phyloP scores from a whole-genome alignment of 2,888 invertebrate genomes.

The Molanna angustata region DNA sequence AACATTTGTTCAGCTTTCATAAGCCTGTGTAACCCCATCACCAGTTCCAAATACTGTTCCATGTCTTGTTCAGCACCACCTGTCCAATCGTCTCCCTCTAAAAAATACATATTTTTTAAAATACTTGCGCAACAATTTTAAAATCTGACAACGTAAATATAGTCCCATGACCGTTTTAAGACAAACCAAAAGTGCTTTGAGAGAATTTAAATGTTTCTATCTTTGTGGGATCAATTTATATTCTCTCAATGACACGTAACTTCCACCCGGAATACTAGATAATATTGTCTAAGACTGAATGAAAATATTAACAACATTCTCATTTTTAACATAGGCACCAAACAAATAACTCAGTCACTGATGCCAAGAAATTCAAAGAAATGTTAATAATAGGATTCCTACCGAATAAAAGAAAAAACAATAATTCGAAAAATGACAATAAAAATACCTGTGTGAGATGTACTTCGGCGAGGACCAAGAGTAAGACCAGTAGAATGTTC shows the following conservation, averaged over 20 bases:
- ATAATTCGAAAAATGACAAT: not conserved
- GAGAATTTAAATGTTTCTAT: too few relatives aligned
- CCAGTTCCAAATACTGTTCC: conserved; percentile 78
- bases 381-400: too few relatives aligned
- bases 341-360: not conserved
- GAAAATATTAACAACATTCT: too few relatives aligned
- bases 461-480: conserved; percentile 63
- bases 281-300: too few relatives aligned
- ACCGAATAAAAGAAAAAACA: conserved; percentile 2
- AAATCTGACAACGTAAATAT: too few relatives aligned
- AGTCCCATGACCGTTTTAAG: too few relatives aligned
- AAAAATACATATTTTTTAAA: not conserved
- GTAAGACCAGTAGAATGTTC: conserved; percentile 80
- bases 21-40: conserved; percentile 78
- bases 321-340: not conserved
- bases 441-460: conserved; percentile 26
- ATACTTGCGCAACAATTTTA: not conserved
- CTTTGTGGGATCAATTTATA: too few relatives aligned
- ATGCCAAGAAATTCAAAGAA: too few relatives aligned
- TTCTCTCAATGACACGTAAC: too few relatives aligned
- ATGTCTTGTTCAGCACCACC: conserved; percentile 73
- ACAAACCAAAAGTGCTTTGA: too few relatives aligned
- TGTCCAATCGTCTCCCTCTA: conserved; percentile 33
- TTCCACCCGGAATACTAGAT: too few relatives aligned
- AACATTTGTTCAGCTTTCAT: conserved; percentile 84